Conservation (phyloP, 2,113 vertebrate genomes). For the Sporophila hypoxantha region DNA sequence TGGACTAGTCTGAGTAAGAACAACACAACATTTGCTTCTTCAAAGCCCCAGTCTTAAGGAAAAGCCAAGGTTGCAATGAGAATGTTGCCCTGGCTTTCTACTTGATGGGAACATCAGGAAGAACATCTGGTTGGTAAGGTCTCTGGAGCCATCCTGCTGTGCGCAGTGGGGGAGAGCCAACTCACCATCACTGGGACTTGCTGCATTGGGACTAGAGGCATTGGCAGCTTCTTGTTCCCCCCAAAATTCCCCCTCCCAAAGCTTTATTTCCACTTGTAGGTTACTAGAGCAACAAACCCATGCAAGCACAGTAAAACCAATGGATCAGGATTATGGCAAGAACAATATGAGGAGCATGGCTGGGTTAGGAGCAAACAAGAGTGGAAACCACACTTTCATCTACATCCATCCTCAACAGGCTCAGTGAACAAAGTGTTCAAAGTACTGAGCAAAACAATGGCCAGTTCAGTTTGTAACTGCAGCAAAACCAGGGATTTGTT, state of each 20-base stretch:
- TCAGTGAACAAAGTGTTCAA: not conserved
- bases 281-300: not conserved
- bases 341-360: not conserved
- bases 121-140: not conserved
- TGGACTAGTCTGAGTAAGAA: not conserved
- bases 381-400: not conserved
- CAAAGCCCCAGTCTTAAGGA: not conserved
- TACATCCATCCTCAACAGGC: not conserved
- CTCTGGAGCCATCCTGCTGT: not conserved
- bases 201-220: not conserved
- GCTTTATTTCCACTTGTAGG: not conserved
- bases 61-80: not conserved
- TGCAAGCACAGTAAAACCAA: not conserved
- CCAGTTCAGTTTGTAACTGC: not conserved
- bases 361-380: not conserved
- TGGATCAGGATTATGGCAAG: not conserved
- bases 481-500: not conserved
- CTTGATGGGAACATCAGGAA: not conserved
- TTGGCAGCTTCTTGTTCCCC: not conserved
- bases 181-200: not conserved
- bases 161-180: not conserved
- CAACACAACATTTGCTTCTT: not conserved
- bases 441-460: not conserved
- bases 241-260: not conserved
- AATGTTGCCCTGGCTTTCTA: not conserved